Evolutionary conservation across 92 coral and sea anemone species (phyloP), one percentile per base, ranked within the genome.

Genomic region (Phymanthus crucifer): DNA sequence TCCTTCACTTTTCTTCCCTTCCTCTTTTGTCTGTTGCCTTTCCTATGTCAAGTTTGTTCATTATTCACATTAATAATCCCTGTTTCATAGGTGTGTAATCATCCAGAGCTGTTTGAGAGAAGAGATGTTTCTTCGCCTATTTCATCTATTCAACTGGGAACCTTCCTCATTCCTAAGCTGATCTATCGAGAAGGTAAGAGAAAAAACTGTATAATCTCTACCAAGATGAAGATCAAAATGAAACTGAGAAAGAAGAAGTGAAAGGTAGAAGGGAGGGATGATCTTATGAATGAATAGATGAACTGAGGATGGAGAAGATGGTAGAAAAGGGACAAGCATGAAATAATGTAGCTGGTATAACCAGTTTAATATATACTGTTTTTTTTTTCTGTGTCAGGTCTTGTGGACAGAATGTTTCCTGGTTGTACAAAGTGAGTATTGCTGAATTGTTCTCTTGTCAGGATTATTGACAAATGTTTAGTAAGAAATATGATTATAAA

Each of bases 91-190:
- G 99, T 95, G 27, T 95, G 99, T 69, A 95, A 95, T 76, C 99
- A 95, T 52, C 99, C 99, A 2, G 99, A 95, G 65, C 75, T 95
- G 79, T 95, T 95, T 85, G 99, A 95, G 73, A 91, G 99, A 74
- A 87, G 94, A 77, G 99, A 95, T 80, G 97, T 93, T 12, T 85
- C 85, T 69, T 95, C 99, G n/a, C 99, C 99, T 6, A 75, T 89
- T 27, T 77, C 81, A 40, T 85, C 90, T 72, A 69, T 93, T 24
- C 91, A 91, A 47, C 73, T 93, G 71, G 81, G 81, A 12, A 78
- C 95, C 2, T 95, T 75, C 72, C 80, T 83, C 72, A 74, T 95
- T 13, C 99, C 99, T 40, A 95, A 95, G 77, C 88, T 95, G n/a
- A 75, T 95, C 71, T 95, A 87, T 75, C 75, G 99, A 80, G 97